A percentile compares a stretch with the other conserved stretches of the same genome.
Evolutionary conservation across 2,113 vertebrate genomes (phyloP).

Genomic region (Poecilia latipinna): DNA sequence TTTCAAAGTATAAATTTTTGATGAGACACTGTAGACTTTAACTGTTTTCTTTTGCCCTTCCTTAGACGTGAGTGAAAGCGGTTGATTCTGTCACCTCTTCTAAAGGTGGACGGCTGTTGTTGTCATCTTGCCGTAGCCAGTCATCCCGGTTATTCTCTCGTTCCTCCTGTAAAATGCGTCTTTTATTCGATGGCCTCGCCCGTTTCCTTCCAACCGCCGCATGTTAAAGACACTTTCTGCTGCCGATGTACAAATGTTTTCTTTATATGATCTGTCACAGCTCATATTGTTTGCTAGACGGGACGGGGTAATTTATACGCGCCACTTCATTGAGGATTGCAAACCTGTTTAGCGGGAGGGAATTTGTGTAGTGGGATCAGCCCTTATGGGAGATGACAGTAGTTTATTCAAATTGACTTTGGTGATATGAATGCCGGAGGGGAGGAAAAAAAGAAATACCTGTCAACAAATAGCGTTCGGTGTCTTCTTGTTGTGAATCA

Average conservation of each 20-base stretch:
- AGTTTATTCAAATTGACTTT: conserved; percentile 82
- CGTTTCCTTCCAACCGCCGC: conserved; percentile 53
- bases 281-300: conserved; percentile 72
- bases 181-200: conserved; percentile 56
- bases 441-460: conserved; percentile 72
- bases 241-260: conserved; percentile 68
- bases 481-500: conserved; percentile 47
- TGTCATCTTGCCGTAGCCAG: conserved; percentile 35
- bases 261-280: conserved; percentile 77
- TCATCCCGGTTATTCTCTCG: conserved; percentile 37
- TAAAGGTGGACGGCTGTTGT: conserved; percentile 41
- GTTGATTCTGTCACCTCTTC: too few species aligned
- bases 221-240: conserved; percentile 58
- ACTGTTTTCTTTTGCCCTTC: neutral
- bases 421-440: conserved; percentile 68
- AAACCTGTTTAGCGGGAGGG: conserved; percentile 67
- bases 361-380: conserved; percentile 54
- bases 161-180: conserved; percentile 49
- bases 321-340: conserved; percentile 69
- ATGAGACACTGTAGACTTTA: neutral
- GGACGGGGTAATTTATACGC: conserved; percentile 77
- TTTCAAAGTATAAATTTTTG: too few species aligned
- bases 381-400: conserved; percentile 80
- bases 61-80: too few species aligned
- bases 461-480: conserved; percentile 73